phyloP scores from a whole-genome alignment of 2,797 vertebrate species.

The Anguilla anguilla region DNA sequence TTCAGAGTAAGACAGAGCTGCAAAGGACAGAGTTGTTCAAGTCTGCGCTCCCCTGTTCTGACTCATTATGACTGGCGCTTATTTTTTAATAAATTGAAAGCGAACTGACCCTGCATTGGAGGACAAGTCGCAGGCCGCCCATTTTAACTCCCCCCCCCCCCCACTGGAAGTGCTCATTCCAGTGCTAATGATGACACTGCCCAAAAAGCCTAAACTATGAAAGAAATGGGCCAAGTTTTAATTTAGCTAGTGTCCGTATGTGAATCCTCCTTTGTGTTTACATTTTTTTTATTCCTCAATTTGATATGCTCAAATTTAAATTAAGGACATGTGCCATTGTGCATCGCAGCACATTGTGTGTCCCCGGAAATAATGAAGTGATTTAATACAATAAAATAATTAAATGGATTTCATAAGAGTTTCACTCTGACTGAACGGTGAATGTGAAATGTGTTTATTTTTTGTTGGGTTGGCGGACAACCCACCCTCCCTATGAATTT shows the following conservation, averaged over 20 bases:
- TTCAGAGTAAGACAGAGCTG: not conserved
- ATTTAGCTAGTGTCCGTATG: not conserved
- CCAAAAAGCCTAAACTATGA: not conserved
- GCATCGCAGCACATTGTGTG: too few species aligned
- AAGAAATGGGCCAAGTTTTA: not conserved
- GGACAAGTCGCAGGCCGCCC: too few species aligned
- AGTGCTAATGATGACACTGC: not conserved
- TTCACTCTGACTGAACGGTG: too few species aligned
- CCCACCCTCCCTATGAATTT: too few species aligned
- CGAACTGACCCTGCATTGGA: not conserved
- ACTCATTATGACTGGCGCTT: not conserved
- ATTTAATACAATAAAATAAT: too few species aligned
- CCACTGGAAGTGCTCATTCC: not conserved
- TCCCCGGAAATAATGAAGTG: too few species aligned
- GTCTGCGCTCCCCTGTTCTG: not conserved
- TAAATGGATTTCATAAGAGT: too few species aligned
- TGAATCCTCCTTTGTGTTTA: not conserved
- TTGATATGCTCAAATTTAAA: not conserved
- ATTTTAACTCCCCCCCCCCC: not conserved
- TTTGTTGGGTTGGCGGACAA: too few species aligned
- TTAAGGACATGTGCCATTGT: too few species aligned
- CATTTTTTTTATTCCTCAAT: not conserved
- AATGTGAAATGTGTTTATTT: too few species aligned
- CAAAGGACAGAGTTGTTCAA: not conserved
- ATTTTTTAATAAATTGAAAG: not conserved